Evolutionary conservation across 2,888 invertebrate genomes (phyloP).

Genomic region (Calameuta filiformis): DNA sequence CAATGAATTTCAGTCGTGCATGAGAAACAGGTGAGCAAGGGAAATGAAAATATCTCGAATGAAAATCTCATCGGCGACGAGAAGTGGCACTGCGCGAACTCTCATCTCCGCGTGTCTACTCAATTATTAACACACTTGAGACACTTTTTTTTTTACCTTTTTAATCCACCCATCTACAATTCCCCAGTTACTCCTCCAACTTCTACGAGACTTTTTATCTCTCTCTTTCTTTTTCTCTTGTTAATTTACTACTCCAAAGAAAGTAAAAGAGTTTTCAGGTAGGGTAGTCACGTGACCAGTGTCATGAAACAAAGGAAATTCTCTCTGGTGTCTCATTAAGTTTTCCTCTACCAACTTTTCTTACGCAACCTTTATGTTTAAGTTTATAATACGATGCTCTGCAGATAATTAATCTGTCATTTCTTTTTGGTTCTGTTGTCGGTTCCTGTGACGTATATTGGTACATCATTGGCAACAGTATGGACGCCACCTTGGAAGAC

Average conservation of each 20-base stretch:
- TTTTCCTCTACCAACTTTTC: not conserved
- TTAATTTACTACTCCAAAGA: not conserved
- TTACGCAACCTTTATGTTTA: not conserved
- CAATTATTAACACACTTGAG: not conserved
- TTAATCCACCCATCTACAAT: not conserved
- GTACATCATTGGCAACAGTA: slow-evolving; percentile 34
- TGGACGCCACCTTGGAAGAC: slow-evolving; percentile 54
- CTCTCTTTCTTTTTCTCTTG: not conserved
- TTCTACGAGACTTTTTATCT: not conserved
- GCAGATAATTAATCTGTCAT: not conserved
- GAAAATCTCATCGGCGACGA: not conserved
- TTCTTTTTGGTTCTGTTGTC: not conserved
- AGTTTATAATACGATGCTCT: not conserved
- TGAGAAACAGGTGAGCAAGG: not conserved
- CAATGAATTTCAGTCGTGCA: not conserved
- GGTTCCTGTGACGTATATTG: not conserved
- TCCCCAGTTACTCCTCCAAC: not conserved
- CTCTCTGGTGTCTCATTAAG: not conserved
- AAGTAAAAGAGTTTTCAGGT: not conserved
- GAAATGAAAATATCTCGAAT: not conserved
- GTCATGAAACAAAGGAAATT: not conserved
- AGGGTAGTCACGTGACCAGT: not conserved
- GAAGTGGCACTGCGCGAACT: not conserved
- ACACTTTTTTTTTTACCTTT: not conserved
- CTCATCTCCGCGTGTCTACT: not conserved